Base-by-base conservation (phyloP, 1,140 invertebrate species). In the Mercenaria mercenaria region DNA sequence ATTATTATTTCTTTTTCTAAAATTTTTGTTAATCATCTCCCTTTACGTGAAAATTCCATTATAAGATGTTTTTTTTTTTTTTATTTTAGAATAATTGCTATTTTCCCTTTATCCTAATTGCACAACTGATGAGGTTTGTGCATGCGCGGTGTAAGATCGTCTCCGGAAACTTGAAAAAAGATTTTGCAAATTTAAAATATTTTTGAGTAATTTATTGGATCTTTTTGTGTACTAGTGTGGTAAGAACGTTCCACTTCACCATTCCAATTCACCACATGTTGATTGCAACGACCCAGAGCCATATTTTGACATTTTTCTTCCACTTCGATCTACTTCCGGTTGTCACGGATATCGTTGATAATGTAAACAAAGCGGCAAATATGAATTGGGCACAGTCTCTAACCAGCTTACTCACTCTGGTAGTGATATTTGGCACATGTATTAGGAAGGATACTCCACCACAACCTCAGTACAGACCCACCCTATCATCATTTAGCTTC, bases 111-210 rank as follows among this genome's bases (percentile, higher is more conserved):
- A n/a, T n/a, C n/a, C n/a, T n/a, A n/a, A n/a, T n/a, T n/a, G n/a
- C n/a, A n/a, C n/a, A n/a, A n/a, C n/a, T n/a, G n/a, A n/a, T n/a
- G n/a, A n/a, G 43, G 6, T 47, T 47, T 47, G 43, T 26, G 29
- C 64, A 69, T 34, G 64, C 64, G 64, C 64, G 64, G 64, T 69
- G 64, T 69, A 69, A 69, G 64, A 69, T 29, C 26, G 64, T 29
- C 64, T 69, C 26, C 64, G 15, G 64, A 69, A 69, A 69, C 23
- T 3, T 29, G 23, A 61, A 61, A 61, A n/a, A 61, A n/a, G 23
- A 61, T n/a, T n/a, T n/a, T 61, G 29, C 59, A n/a, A n/a, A 61
- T 61, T 61, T 61, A n/a, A 61, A 61, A n/a, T n/a, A n/a, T n/a
- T n/a, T n/a, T 77, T n/a, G 37, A 0, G 13, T 29, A 20, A 26